Conservation (phyloP, 53 echinoderm and acorn worm genomes). For the Paracentrotus lividus region DNA sequence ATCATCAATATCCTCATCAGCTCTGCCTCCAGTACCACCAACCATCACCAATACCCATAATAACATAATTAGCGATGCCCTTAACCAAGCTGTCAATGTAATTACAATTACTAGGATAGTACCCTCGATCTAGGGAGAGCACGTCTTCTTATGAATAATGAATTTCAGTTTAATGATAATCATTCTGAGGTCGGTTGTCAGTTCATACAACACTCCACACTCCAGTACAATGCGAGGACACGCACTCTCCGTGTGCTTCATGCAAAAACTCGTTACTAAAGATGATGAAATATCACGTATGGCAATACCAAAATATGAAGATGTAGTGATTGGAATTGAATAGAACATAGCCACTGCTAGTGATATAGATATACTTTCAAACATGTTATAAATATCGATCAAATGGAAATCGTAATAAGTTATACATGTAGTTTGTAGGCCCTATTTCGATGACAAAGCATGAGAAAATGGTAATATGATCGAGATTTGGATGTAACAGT, state of each 20-base stretch:
- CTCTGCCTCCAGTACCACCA: neutral
- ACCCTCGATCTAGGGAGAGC: neutral
- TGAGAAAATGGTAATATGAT: too few relatives aligned
- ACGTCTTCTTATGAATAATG: conserved; percentile 6
- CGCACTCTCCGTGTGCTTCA: neutral
- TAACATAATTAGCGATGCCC: neutral
- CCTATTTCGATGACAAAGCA: neutral
- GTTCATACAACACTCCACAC: neutral
- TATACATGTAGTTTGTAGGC: too few relatives aligned
- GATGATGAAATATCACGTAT: conserved; percentile 23
- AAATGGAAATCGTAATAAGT: neutral
- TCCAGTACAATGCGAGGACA: neutral
- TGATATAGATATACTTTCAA: neutral
- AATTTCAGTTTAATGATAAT: neutral
- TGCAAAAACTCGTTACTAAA: neutral
- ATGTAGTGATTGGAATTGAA: neutral
- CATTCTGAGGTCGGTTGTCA: neutral
- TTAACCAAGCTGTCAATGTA: neutral
- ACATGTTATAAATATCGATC: neutral
- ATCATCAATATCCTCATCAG: neutral
- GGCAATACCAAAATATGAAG: neutral
- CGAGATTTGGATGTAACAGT: too few relatives aligned
- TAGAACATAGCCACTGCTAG: neutral
- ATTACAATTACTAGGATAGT: neutral
- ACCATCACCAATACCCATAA: neutral